A percentile compares a stretch with the other conserved stretches of the same genome.
Evolutionary conservation across 2,113 vertebrate genomes (phyloP).

Genomic region (Oxyruncus cristatus): DNA sequence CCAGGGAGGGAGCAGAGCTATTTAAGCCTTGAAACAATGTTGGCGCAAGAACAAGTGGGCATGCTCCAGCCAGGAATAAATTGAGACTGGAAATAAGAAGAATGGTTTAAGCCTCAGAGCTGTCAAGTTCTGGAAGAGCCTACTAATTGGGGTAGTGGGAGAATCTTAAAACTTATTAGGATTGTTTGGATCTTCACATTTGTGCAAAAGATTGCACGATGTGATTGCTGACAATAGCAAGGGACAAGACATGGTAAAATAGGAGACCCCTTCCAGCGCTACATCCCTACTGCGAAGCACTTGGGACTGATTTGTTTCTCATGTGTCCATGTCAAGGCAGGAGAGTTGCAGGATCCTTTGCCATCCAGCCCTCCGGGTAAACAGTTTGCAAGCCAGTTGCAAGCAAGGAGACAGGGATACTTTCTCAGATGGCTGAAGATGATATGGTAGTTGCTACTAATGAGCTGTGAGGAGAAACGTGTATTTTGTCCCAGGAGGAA

Average conservation of each 20-base stretch:
- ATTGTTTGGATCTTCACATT: conserved; percentile 49
- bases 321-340: neutral
- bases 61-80: conserved; percentile 58
- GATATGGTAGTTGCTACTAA: conserved; percentile 2
- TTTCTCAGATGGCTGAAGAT: conserved; percentile 37
- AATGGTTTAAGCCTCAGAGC: conserved; percentile 55
- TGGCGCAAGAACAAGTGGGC: conserved; percentile 51
- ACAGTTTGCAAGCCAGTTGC: neutral
- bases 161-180: conserved; percentile 52
- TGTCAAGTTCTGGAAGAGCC: conserved; percentile 40
- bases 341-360: conserved; percentile 5
- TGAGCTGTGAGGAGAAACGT: conserved; percentile 4
- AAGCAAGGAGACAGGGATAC: neutral
- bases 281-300: neutral
- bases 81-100: conserved; percentile 62
- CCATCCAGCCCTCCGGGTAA: neutral
- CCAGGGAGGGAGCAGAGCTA: conserved; percentile 54
- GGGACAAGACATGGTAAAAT: neutral
- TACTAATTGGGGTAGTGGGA: conserved; percentile 33
- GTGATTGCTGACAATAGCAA: conserved; percentile 44
- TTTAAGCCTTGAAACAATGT: conserved; percentile 65
- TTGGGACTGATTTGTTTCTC: conserved; percentile 32
- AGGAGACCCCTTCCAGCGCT: conserved; percentile 14
- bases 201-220: conserved; percentile 13
- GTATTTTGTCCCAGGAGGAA: conserved; percentile 10